Base-by-base conservation (phyloP, 2,888 invertebrate species). In the Isotomurus palustris region DNA sequence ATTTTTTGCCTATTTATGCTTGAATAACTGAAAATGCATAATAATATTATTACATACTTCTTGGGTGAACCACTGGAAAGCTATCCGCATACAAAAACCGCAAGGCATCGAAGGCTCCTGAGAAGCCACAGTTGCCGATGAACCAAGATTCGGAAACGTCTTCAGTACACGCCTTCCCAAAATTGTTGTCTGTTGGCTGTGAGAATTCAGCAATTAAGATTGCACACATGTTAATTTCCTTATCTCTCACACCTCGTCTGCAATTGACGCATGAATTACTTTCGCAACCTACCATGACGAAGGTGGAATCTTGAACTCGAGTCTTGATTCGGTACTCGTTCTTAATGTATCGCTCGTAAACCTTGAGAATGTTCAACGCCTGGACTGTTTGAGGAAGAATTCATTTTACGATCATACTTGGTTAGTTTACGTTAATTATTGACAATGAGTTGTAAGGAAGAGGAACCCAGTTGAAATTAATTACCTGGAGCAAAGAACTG, bases 321-420 rank as follows among this genome's bases (percentile, higher is more conserved):
- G 60, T 63, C 17, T 21, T 28, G 12, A 63, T 60, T 5, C 32
- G 24, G 4, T 12, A 4, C 10, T 47, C 43, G 44, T 63, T 63
- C 28, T 27, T 10, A n/a, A 63, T 63, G n/a, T 52, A 51, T 12
- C 59, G 56, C 25, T 60, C 60, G 36, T 57, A 63, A 21, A 63
- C 25, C 24, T 53, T 51, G 4, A 63, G 14, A n/a, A 63, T 58
- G 28, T 48, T 50, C 27, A 63, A 28, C n/a, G 55, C 58, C 44
- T 57, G 57, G 28, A 54, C 63, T 60, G 27, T 19, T 21, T 22
- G 17, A 38, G 40, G 40, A 24, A 50, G 21, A 5, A 10, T 12
- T 10, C 12, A 8, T 32, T 32, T 32, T n/a, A n/a, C n/a, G n/a
- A n/a, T n/a, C n/a, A n/a, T n/a, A n/a, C n/a, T n/a, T n/a, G n/a